Evolutionary conservation across 30 jellyfish, hydroid and myxozoan species (phyloP).

Genomic region (Chironex yamaguchii): DNA sequence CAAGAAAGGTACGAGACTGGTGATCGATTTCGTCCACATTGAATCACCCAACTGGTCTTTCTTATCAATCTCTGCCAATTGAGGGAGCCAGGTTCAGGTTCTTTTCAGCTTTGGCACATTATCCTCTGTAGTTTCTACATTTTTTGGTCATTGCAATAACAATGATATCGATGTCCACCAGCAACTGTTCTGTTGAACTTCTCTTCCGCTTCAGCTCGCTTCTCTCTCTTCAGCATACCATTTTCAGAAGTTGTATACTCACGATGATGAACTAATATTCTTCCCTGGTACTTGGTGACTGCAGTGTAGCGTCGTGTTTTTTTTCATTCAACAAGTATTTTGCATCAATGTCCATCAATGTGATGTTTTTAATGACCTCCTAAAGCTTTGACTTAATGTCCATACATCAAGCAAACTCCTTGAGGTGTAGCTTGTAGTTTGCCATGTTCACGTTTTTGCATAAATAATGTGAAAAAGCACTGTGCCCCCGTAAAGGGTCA

Average conservation of each 20-base stretch:
- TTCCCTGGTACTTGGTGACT: no score
- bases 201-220: no score
- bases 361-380: not conserved
- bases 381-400: not conserved
- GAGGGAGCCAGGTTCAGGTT: not conserved
- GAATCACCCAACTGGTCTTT: not conserved
- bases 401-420: not conserved
- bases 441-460: not conserved
- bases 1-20: not conserved
- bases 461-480: not conserved
- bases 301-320: no score
- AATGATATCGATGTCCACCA: not conserved
- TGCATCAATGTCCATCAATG: no score
- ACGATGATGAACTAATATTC: no score
- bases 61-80: not conserved
- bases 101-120: not conserved
- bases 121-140: not conserved
- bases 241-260: no score
- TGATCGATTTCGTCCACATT: not conserved
- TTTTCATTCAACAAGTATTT: no score
- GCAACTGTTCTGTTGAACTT: no score
- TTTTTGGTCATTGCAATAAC: not conserved
- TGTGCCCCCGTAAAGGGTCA: not conserved
- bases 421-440: not conserved
- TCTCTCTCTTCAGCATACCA: no score